Evolutionary conservation across 2,113 vertebrate genomes (phyloP), one percentile per base, ranked within the genome.

Genomic region (Toxostoma redivivum): DNA sequence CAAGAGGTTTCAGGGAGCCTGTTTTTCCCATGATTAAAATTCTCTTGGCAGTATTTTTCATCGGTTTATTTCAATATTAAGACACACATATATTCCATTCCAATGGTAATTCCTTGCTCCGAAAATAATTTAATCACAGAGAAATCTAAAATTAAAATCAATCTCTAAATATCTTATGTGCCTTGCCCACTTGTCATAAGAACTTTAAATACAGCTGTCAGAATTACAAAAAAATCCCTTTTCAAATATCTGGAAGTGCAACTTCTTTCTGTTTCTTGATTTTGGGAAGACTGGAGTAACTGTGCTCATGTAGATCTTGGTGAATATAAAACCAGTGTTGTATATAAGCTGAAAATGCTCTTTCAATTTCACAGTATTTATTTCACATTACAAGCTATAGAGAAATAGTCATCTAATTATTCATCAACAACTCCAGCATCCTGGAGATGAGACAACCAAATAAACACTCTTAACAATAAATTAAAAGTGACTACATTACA

Each of bases 1-100:
- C 11, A 15, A 42, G 45, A 73, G 42, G 53, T 66, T 92, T 85
- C 66, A 65, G 64, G 44, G 76, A 96, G 71, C 31, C 58, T 73
- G 45, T 33, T 92, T 94, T 95, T 88, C 82, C 56, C 84, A 86
- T 94, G 35, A 96, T 91, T 96, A 93, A 96, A 94, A 96, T 95
- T 91, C 92, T 77, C 73, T 57, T 93, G 67, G 73, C 66, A 95
- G 44, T 85, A 18, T 81, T 92, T 84, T 92, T 64, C 62, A 54
- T 93, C 72, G 78, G 74, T 81, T 95, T 95, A 81, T 91, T 95
- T 94, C 87, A 95, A 65, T 94, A 95, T 91, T 96, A 96, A 94
- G 81, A 93, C 81, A 95, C 58, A 37, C 27, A 69, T 1, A 6
- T 94, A 66, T 60, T 81, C 94, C 88, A n/a, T 73, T 50, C 74